These are phyloP conservation scores for Solenopsis fugax DNA, from an alignment of 1,140 invertebrate species.

Conservation along the genomic window DNA sequence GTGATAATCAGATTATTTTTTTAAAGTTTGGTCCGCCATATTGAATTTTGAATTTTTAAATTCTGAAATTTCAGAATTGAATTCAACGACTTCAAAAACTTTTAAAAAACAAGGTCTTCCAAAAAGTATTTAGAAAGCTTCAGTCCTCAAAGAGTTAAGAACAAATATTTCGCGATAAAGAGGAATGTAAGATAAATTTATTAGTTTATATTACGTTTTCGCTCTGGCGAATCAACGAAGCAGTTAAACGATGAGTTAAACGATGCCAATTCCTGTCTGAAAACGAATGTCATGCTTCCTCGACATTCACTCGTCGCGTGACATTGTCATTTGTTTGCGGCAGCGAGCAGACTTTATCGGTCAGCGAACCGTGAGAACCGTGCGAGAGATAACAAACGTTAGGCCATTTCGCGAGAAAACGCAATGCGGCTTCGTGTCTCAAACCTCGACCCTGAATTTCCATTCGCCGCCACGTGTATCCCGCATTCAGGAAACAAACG, in stretches of 20 bases:
- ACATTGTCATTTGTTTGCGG: conserved; percentile 16
- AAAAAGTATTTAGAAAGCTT: no score
- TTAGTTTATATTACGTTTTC: neutral
- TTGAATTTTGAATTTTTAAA: no score
- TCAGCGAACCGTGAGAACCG: conserved; percentile 60
- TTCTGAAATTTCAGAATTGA: no score
- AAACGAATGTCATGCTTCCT: conserved; percentile 38
- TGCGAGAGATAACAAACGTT: conserved; percentile 41
- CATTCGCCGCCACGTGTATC: conserved; percentile 32
- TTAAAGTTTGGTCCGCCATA: no score
- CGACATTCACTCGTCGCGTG: conserved; percentile 36
- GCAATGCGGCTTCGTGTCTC: conserved; percentile 14
- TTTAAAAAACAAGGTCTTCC: no score
- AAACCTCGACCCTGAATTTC: conserved; percentile 71
- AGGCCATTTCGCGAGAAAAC: conserved; percentile 28
- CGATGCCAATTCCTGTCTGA: conserved; percentile 18
- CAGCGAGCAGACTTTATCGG: conserved; percentile 38
- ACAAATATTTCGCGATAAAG: neutral
- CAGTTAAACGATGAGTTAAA: conserved; percentile 36
- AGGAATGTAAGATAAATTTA: neutral
- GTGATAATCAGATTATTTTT: no score
- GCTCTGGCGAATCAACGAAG: neutral
- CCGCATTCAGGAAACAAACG: conserved; percentile 60
- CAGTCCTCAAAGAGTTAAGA: no score
- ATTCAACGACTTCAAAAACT: no score